Evolutionary conservation across 2,113 vertebrate species (phyloP), one percentile per base, ranked within the genome.

Genomic region (Colossoma macropomum): DNA sequence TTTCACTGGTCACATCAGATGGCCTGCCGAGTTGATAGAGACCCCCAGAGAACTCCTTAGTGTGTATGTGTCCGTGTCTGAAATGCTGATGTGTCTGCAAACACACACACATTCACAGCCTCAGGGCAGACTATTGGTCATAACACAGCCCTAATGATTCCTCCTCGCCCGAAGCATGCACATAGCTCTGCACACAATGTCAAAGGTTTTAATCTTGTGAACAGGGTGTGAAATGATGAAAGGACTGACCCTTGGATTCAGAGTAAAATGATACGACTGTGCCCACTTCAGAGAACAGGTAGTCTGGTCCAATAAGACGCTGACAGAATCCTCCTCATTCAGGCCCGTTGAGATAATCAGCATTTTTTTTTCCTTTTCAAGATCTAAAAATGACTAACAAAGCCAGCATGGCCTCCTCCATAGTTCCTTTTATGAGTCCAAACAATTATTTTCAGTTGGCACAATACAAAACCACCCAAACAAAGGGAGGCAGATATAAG

Each of bases 401-500:
- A 82, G 32, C 62, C 60, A 82, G 54, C 62, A 45, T 69, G 63
- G 62, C 75, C 71, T 78, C 66, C 71, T 77, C 72, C 78, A 75
- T 75, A 21, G 48, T 48, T 84, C 62, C 52, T 27, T 82, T 82
- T 76, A 76, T 79, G 62, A 81, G 75, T 63, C 75, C 45, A 62
- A 78, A 84, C 83, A 65, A 81, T 84, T 84, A 77, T 73, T 77
- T 83, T 86, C 45, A 77, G 54, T 68, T 56, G 85, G 72, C 75
- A 77, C 41, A 38, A 85, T 75, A 34, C 54, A 85, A 69, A 80
- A 79, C 79, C 80, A 84, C 84, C 63, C 75, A 62, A 79, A 38
- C 56, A 82, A 66, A 76, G 75, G 48, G 17, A 45, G 81, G 82
- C 75, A 68, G 75, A 75, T 70, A 71, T 74, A 80, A 79, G 71